phyloP scores from a whole-genome alignment of 2,113 vertebrate species.

The Himantopus leucocephalus region DNA sequence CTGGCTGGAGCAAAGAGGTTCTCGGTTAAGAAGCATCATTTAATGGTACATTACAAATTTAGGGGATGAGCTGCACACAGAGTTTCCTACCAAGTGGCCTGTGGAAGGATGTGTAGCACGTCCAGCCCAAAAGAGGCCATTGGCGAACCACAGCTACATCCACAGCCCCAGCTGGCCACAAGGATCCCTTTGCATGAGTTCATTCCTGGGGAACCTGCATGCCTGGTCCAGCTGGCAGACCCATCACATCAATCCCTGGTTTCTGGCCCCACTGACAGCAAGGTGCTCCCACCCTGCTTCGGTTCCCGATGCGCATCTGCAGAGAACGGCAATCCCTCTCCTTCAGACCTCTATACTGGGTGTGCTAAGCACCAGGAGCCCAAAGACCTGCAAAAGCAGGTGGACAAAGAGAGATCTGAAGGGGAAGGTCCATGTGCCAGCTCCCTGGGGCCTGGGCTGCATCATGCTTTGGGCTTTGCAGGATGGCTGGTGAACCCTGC shows the following conservation, averaged over 20 bases:
- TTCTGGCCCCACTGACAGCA: not conserved
- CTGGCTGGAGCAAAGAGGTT: not conserved
- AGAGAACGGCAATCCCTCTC: not conserved
- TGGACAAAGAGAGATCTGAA: not conserved
- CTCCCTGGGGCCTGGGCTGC: not conserved
- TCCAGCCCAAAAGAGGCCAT: not conserved
- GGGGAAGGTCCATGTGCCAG: not conserved
- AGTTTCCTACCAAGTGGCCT: not conserved
- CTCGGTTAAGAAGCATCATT: not conserved
- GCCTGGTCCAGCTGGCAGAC: not conserved
- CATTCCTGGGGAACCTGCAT: not conserved
- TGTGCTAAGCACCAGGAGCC: not conserved
- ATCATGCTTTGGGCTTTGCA: not conserved
- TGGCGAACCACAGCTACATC: not conserved
- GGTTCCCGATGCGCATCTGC: accelerated
- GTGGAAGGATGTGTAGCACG: not conserved
- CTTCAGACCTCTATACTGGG: not conserved
- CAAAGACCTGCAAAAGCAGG: not conserved
- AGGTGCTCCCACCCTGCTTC: not conserved
- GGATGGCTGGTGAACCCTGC: not conserved
- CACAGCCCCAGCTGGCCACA: not conserved
- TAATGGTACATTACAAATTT: accelerated
- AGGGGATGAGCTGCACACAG: not conserved
- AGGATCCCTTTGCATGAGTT: not conserved
- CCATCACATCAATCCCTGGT: no score